Evolutionary conservation across 2,113 vertebrate genomes (phyloP).

Genomic region (Casuarius casuarius): DNA sequence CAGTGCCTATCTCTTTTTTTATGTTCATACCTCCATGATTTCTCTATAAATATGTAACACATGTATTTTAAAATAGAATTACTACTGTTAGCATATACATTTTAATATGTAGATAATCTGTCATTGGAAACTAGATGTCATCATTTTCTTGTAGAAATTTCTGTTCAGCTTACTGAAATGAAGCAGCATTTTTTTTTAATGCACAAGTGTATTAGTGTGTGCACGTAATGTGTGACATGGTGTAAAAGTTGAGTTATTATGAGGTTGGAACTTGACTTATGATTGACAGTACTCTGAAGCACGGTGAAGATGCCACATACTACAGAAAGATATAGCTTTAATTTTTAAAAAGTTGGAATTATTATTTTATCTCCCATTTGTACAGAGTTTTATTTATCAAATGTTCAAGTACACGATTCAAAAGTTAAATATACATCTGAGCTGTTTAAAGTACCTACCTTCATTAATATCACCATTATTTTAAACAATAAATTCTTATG

Average conservation of each 20-base stretch:
- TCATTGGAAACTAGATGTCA: neutral
- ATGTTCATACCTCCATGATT: neutral
- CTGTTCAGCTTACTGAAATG: neutral
- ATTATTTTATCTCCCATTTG: neutral
- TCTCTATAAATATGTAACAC: neutral
- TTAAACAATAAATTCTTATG: neutral
- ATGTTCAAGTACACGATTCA: accelerated
- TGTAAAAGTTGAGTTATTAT: neutral
- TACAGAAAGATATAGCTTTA: neutral
- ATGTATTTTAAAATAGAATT: neutral
- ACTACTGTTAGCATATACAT: neutral
- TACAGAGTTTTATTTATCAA: neutral
- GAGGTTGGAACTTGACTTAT: neutral
- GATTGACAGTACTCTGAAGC: neutral
- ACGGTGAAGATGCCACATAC: neutral
- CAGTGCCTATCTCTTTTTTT: neutral
- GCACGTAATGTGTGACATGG: neutral
- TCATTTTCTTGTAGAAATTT: neutral
- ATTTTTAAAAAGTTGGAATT: neutral
- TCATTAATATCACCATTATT: neutral
- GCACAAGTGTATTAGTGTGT: neutral
- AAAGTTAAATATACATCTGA: neutral
- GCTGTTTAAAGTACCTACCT: neutral
- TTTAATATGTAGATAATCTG: neutral
- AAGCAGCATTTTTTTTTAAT: neutral